Percentiles rank a stretch among this genome's conserved stretches.
Evolutionary conservation across 2,888 invertebrate species (phyloP).

Genomic region (Timandra comae): DNA sequence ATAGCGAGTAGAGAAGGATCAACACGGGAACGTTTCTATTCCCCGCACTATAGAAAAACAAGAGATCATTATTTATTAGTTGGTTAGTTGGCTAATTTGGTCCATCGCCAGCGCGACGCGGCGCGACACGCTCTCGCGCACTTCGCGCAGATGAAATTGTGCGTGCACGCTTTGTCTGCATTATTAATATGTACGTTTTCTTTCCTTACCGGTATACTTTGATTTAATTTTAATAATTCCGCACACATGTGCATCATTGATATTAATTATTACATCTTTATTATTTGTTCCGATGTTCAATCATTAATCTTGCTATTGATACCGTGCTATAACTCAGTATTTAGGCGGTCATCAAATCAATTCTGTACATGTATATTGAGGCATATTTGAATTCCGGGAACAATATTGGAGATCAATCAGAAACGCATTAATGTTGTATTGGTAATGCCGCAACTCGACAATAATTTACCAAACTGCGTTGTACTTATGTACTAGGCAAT

Average conservation of each 20-base stretch:
- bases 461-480: too few relatives aligned
- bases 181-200: constrained; percentile 48
- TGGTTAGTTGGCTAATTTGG: constrained; percentile 75
- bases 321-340: too few relatives aligned
- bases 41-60: constrained; percentile 72
- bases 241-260: too few relatives aligned
- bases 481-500: too few relatives aligned
- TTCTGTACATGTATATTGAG: too few relatives aligned
- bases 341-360: too few relatives aligned
- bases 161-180: constrained; percentile 42
- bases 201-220: constrained; percentile 27
- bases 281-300: too few relatives aligned
- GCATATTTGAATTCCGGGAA: neutral
- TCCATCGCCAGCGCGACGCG: constrained; percentile 63
- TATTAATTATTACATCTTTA: too few relatives aligned
- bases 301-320: too few relatives aligned
- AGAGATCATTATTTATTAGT: constrained; percentile 77
- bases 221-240: constrained; percentile 2
- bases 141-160: constrained; percentile 60
- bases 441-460: too few relatives aligned
- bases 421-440: constrained; percentile 73
- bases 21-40: constrained; percentile 69
- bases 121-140: constrained; percentile 70
- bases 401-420: constrained; percentile 68
- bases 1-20: constrained; percentile 60